A percentile compares a stretch with the other conserved stretches of the same genome.
These are phyloP conservation scores for Cisticola juncidis DNA, from an alignment of 2,113 vertebrate species.

Conservation along the genomic window DNA sequence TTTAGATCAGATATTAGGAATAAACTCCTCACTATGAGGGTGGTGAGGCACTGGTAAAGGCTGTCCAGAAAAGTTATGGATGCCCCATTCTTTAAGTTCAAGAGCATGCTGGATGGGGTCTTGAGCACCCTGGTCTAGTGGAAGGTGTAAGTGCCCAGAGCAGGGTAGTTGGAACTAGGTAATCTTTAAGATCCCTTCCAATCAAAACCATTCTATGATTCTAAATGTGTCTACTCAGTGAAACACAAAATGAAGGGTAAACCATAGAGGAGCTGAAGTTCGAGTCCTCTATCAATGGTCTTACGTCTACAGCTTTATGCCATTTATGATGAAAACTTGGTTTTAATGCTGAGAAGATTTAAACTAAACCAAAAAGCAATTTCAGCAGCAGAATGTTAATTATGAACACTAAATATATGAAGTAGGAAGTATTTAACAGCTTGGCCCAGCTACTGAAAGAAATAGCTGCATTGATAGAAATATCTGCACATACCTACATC, in stretches of 20 bases:
- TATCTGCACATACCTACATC: not conserved
- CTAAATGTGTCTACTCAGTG: not conserved
- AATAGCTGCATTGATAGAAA: not conserved
- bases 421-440: not conserved
- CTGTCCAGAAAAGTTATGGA: fast-evolving
- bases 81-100: not conserved
- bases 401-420: not conserved
- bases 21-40: not conserved
- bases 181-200: not conserved
- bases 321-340: not conserved
- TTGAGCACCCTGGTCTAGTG: not conserved
- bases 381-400: not conserved
- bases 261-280: not conserved
- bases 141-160: not conserved
- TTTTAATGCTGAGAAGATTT: not conserved
- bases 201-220: not conserved
- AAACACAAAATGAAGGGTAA: not conserved
- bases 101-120: not conserved
- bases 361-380: not conserved
- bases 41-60: not conserved
- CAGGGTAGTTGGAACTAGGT: not conserved
- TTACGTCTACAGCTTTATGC: not conserved
- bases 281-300: not conserved
- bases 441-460: not conserved
- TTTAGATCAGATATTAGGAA: not conserved